Evolutionary conservation across 2,888 invertebrate genomes (phyloP).

Genomic region (Protodeltote pygarga): DNA sequence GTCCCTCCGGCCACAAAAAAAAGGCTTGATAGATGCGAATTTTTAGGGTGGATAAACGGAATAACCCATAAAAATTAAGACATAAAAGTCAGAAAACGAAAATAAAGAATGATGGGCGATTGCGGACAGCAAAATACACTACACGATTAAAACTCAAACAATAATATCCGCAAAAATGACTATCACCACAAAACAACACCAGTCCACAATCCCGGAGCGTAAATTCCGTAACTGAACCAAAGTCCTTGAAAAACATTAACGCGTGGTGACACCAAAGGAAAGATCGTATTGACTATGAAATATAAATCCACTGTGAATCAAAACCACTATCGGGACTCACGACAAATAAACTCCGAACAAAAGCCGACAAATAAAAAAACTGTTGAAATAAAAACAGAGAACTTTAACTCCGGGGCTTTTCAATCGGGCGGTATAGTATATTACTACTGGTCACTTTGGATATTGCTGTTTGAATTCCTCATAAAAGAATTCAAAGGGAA

Average conservation of each 20-base stretch:
- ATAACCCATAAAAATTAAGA: too few species aligned
- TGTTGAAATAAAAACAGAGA: constrained; percentile 41
- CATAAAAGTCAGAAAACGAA: too few species aligned
- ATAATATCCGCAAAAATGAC: too few species aligned
- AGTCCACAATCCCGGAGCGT: background rate
- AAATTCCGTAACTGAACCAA: background rate
- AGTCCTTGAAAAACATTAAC: constrained; percentile 23
- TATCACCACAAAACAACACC: too few species aligned
- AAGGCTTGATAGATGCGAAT: too few species aligned
- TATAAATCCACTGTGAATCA: constrained; percentile 48
- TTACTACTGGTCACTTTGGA: constrained; percentile 42
- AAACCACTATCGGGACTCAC: constrained; percentile 41
- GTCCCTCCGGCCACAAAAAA: too few species aligned
- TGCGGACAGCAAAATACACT: too few species aligned
- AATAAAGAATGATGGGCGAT: too few species aligned
- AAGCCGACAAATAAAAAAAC: constrained; percentile 34
- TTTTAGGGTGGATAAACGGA: too few species aligned
- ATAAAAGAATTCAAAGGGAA: constrained; percentile 1
- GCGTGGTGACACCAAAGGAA: constrained; percentile 29
- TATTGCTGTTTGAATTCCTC: too few species aligned
- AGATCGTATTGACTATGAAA: constrained; percentile 43
- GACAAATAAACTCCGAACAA: constrained; percentile 50
- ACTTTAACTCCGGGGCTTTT: constrained; percentile 42
- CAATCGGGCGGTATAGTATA: constrained; percentile 40
- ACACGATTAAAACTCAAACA: too few species aligned